phyloP scores from a whole-genome alignment of 2,888 invertebrate species.

The Phoenoteleia sp. region DNA sequence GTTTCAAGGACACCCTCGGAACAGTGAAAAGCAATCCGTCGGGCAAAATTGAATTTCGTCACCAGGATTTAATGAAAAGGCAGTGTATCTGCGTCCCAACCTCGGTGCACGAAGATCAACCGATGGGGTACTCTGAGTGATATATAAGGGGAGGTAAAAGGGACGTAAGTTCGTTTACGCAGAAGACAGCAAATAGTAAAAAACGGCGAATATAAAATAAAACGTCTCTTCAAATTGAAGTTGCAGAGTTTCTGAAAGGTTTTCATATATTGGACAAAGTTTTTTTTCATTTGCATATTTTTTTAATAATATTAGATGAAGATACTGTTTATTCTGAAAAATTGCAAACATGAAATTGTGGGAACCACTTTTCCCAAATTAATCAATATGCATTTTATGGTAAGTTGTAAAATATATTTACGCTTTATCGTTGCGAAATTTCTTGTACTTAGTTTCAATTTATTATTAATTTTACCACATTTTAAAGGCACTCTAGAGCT shows the following conservation, averaged over 20 bases:
- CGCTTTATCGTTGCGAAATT: too few species aligned
- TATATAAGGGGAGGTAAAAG: conserved; percentile 61
- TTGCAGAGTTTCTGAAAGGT: conserved; percentile 13
- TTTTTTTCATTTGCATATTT: too few species aligned
- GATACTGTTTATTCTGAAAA: too few species aligned
- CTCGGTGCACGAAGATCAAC: conserved; percentile 64
- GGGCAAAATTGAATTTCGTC: conserved; percentile 84
- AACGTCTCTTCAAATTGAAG: conserved; percentile 27
- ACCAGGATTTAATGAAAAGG: conserved; percentile 73
- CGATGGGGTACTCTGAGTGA: conserved; percentile 47
- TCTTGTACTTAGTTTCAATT: too few species aligned
- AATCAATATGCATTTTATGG: too few species aligned
- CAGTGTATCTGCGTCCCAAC: conserved; percentile 58
- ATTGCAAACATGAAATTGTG: too few species aligned
- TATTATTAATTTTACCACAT: too few species aligned
- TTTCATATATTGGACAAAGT: conserved; percentile 23
- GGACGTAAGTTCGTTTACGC: conserved; percentile 62
- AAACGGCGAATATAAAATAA: conserved; percentile 42
- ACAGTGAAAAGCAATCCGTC: conserved; percentile 85
- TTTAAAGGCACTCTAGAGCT: too few species aligned
- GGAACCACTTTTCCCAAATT: too few species aligned
- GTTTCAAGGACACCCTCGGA: conserved; percentile 80
- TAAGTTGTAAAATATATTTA: too few species aligned
- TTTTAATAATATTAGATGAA: too few species aligned
- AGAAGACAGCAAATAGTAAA: conserved; percentile 51